Evolutionary conservation across 2,888 invertebrate species (phyloP).

Genomic region (Protodeltote pygarga): DNA sequence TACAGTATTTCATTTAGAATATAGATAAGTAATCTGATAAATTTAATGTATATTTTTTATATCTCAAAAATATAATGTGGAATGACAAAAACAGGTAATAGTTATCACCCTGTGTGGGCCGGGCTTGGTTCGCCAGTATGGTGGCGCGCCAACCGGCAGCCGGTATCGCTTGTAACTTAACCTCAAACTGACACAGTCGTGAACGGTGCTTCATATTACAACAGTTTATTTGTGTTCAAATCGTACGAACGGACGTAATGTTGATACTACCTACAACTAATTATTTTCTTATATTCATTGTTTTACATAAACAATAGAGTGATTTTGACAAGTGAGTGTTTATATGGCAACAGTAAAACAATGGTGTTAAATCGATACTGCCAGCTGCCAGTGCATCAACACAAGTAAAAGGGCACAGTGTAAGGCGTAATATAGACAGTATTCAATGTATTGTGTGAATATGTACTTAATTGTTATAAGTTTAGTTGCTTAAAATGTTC

Average conservation of each 20-base stretch:
- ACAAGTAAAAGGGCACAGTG: conserved; percentile 42
- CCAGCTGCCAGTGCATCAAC: conserved; percentile 51
- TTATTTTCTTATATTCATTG: conserved; percentile 15
- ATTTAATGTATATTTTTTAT: background rate
- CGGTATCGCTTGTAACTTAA: conserved; percentile 84
- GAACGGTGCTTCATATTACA: conserved; percentile 80
- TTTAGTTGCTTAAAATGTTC: conserved; percentile 44
- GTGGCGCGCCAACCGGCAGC: conserved; percentile 76
- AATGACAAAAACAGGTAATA: conserved; percentile 14
- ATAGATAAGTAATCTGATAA: background rate
- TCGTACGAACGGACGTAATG: conserved; percentile 41
- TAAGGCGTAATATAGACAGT: conserved; percentile 11
- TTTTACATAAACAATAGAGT: conserved; percentile 12
- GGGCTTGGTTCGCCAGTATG: conserved; percentile 67
- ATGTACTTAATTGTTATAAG: conserved; percentile 14
- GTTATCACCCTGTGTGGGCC: conserved; percentile 71
- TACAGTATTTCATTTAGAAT: too few species aligned
- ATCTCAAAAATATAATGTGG: background rate
- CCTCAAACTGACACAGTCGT: conserved; percentile 86
- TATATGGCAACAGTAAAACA: conserved; percentile 35
- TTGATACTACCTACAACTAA: conserved; percentile 14
- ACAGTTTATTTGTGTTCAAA: conserved; percentile 70
- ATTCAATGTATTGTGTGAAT: conserved; percentile 29
- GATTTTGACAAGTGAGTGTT: conserved; percentile 16
- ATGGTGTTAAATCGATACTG: conserved; percentile 54